Evolutionary conservation across 1,140 invertebrate species (phyloP).

Genomic region (Mactra quadrangularis): DNA sequence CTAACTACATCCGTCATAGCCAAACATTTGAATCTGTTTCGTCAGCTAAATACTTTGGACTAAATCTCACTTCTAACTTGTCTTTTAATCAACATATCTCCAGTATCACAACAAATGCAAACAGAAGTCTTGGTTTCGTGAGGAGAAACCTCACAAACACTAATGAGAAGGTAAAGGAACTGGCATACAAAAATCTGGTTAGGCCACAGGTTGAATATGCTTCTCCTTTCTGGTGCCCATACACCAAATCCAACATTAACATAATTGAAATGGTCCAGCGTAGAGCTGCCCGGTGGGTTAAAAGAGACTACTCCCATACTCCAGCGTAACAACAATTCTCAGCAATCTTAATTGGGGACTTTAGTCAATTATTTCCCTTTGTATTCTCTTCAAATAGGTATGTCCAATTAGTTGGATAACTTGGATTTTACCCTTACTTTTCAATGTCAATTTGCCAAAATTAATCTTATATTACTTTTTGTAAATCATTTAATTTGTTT

Average conservation of each 20-base stretch:
- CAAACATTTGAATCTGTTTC: not conserved
- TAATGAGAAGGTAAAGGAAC: not conserved
- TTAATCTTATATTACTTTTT: no score
- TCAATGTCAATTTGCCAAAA: no score
- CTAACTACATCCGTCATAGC: not conserved
- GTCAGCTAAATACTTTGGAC: conserved; percentile 29
- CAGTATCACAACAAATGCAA: no score
- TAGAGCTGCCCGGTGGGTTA: conserved; percentile 4
- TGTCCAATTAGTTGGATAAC: no score
- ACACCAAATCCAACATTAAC: conserved; percentile 7
- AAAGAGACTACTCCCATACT: no score
- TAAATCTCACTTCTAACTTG: not conserved
- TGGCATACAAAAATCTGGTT: conserved; percentile 20
- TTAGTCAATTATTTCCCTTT: no score
- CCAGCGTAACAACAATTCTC: no score
- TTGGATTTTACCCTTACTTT: no score
- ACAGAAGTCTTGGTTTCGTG: conserved; percentile 13
- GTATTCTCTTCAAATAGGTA: no score
- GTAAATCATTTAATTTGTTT: no score
- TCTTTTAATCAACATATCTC: conserved; percentile 17
- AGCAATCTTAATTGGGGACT: no score
- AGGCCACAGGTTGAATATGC: conserved; percentile 3
- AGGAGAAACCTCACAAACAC: conserved; percentile 2
- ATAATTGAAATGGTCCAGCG: conserved; percentile 17
- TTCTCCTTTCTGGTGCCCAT: conserved; percentile 7